A percentile compares a stretch with the other conserved stretches of the same genome.
phyloP scores from a whole-genome alignment of 2,888 invertebrate genomes.

The Meteorus cinctellus region DNA sequence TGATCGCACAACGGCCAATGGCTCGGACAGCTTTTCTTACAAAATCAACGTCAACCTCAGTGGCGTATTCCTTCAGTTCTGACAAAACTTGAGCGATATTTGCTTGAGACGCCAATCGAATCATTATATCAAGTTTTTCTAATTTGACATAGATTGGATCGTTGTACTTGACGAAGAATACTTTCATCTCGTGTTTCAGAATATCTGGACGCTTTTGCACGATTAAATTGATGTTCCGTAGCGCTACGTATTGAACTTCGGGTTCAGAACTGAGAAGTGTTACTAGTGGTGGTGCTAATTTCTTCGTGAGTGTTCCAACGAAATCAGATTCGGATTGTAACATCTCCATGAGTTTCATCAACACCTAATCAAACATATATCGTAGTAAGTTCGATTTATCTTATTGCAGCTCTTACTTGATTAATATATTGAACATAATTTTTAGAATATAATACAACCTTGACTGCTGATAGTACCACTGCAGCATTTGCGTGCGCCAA shows the following conservation, averaged over 20 bases:
- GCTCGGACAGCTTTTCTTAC: slow-evolving; percentile 99
- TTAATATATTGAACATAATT: not conserved
- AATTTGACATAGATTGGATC: slow-evolving; percentile 99
- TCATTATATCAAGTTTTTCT: slow-evolving; percentile 99
- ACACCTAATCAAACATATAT: slow-evolving; percentile 74
- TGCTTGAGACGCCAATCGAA: slow-evolving; percentile 96
- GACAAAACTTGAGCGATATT: slow-evolving; percentile 99
- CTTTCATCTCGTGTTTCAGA: slow-evolving; percentile 99
- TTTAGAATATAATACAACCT: slow-evolving; percentile 76
- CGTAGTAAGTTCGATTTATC: not conserved
- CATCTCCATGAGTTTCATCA: slow-evolving; percentile 99
- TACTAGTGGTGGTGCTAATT: slow-evolving; percentile 98
- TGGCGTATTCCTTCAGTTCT: slow-evolving; percentile 98
- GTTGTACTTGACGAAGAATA: slow-evolving; percentile 99
- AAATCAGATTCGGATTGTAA: slow-evolving; percentile 94
- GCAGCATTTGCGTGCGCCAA: slow-evolving; percentile 99
- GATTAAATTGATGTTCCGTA: slow-evolving; percentile 98
- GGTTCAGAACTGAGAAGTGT: slow-evolving; percentile 98
- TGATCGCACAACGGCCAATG: slow-evolving; percentile 98
- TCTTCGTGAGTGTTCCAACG: slow-evolving; percentile 94
- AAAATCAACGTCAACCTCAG: slow-evolving; percentile 99
- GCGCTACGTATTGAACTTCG: slow-evolving; percentile 99
- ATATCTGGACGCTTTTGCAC: slow-evolving; percentile 99
- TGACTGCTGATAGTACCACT: slow-evolving; percentile 98
- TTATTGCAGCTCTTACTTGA: not conserved